Conservation (phyloP, 2,113 vertebrate genomes). For the Ammospiza caudacuta region DNA sequence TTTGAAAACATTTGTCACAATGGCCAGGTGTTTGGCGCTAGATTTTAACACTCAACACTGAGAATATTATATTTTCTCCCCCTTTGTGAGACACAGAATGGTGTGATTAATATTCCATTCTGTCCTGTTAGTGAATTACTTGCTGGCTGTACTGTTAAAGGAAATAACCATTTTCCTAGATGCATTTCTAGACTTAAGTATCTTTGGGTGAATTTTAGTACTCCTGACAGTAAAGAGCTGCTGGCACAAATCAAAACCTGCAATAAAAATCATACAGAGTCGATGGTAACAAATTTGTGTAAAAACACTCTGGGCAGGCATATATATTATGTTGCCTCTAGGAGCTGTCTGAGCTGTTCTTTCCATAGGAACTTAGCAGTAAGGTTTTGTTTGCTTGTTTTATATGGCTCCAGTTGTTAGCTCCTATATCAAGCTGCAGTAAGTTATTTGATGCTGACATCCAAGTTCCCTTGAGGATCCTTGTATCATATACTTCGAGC, state of each 20-base stretch:
- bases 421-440: background rate
- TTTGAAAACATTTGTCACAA: background rate
- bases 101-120: background rate
- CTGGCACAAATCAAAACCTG: constrained; percentile 52
- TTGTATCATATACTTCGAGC: background rate
- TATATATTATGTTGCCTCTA: constrained; percentile 36
- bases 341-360: constrained; percentile 53
- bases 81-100: background rate
- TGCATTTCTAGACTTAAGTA: constrained; percentile 19
- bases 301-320: constrained; percentile 27
- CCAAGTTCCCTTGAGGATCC: background rate
- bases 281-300: constrained; percentile 28
- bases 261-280: constrained; percentile 35
- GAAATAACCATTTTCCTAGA: constrained; percentile 29
- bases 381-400: constrained; percentile 13
- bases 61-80: background rate
- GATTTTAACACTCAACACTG: background rate
- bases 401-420: background rate
- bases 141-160: background rate
- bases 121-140: constrained; percentile 26
- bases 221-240: constrained; percentile 33
- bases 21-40: background rate
- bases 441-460: constrained; percentile 14
- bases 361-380: constrained; percentile 26
- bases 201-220: constrained; percentile 27